Evolutionary conservation across 2,888 invertebrate genomes (phyloP).

Genomic region (Eremobia ochroleuca): DNA sequence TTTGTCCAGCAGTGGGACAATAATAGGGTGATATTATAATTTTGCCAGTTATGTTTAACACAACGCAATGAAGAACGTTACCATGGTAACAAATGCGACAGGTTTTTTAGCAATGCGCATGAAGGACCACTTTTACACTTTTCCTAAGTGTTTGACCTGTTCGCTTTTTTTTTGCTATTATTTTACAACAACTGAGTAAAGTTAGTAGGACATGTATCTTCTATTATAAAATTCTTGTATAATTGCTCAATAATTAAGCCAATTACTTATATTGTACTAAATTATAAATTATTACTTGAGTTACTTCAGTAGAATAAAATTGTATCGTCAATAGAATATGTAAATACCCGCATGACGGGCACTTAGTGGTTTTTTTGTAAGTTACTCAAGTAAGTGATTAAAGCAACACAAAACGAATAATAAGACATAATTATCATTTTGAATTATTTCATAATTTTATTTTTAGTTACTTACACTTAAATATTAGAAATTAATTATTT

Average conservation of each 20-base stretch:
- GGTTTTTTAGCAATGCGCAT: constrained; percentile 1
- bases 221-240: not conserved
- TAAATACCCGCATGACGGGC: constrained; percentile 39
- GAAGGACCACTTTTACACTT: constrained; percentile 26
- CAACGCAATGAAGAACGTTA: not conserved
- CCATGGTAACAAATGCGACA: constrained; percentile 2
- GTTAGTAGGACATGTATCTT: too few relatives aligned
- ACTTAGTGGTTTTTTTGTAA: constrained; percentile 21
- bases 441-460: not conserved
- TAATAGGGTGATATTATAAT: not conserved
- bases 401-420: not conserved
- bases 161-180: not conserved
- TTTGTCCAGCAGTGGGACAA: not conserved
- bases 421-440: too few relatives aligned
- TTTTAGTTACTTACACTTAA: not conserved
- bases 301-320: constrained; percentile 26
- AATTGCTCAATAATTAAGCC: constrained; percentile 1
- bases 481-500: too few relatives aligned
- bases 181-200: not conserved
- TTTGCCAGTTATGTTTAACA: too few relatives aligned
- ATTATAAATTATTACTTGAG: not conserved
- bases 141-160: constrained; percentile 4
- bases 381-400: not conserved
- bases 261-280: not conserved
- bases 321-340: constrained; percentile 15